Evolutionary conservation across 2,113 vertebrate genomes (phyloP), one percentile per base, ranked within the genome.

Genomic region (Danio rerio): DNA sequence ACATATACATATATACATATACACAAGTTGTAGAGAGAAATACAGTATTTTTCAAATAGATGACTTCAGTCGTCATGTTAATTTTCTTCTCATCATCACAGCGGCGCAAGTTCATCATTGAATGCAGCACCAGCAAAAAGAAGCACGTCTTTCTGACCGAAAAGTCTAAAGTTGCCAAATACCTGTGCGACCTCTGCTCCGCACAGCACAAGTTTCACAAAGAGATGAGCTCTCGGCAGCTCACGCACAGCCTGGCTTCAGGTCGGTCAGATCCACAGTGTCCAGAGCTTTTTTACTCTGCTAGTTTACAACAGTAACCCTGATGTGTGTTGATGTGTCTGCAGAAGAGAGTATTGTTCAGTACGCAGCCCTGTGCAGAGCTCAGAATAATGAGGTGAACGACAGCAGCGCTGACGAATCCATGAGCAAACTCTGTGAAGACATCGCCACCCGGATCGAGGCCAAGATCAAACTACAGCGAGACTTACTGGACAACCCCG

Each of bases 191-290:
- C 62, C 95, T 98, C 65, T 97, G 97, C 72, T 95, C 94, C 11
- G 94, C 93, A 8, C 96, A 97, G 82, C 96, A 96, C 86, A 94
- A 94, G 88, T 98, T 97, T 89, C 94, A 95, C 53, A 95, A 93
- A 5, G 94, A 95, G 88, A 95, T 94, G 93, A 92, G 88, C 83
- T 95, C 94, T 5, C 92, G 94, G 15, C 94, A 92, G 66, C 92
- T 94, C 53, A 91, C 62, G 11, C 91, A 91, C 83, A 88, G 82
- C 68, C 80, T 91, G 16, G 88, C 88, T 65, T 83, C 92, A 86
- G 95, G 96, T 96, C 62, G 92, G 93, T 0, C 62, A 7, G 6
- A 13, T 52, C 49, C 12, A 12, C 31, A 31, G 31, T 31, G 31
- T 31, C 31, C 56, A 58, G 50, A 55, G 53, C 53, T 56, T 56